phyloP scores from a whole-genome alignment of 2,113 vertebrate genomes.

The Ailuropoda melanoleuca region DNA sequence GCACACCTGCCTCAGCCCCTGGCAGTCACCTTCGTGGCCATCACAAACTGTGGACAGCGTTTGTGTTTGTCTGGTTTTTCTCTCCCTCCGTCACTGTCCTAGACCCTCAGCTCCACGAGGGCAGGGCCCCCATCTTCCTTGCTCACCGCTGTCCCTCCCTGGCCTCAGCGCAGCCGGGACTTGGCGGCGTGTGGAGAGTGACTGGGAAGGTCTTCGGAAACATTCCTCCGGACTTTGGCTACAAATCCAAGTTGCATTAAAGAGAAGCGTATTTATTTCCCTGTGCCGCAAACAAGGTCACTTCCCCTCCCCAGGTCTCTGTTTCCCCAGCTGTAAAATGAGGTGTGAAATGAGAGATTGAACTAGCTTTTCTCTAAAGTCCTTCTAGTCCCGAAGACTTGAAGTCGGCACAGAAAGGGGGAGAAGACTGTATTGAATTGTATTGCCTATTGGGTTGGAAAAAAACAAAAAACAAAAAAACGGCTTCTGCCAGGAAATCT shows the following conservation, averaged over 20 bases:
- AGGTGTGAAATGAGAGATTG: not conserved
- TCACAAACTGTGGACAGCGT: accelerated
- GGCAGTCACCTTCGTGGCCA: accelerated
- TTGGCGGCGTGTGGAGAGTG: accelerated
- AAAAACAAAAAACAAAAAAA: not conserved
- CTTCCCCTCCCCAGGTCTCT: not conserved
- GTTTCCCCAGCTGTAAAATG: constrained; percentile 5
- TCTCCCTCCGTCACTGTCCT: not conserved
- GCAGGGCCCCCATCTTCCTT: accelerated
- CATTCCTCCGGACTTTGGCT: not conserved
- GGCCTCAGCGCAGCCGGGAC: not conserved
- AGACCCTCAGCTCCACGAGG: not conserved
- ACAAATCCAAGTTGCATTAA: not conserved
- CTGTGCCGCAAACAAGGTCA: not conserved
- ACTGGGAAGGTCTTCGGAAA: not conserved
- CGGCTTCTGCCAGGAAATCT: constrained; percentile 47
- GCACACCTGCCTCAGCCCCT: not conserved
- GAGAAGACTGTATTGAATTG: not conserved
- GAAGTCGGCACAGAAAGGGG: not conserved
- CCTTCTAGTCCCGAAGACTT: not conserved
- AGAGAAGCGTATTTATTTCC: not conserved
- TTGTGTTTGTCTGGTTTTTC: not conserved
- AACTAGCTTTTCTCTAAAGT: not conserved
- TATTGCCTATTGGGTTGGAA: not conserved
- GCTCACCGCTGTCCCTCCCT: accelerated